A percentile compares a stretch with the other conserved stretches of the same genome.
Evolutionary conservation across 2,888 invertebrate genomes (phyloP).

Genomic region (Dyspetes luteomarginatus): DNA sequence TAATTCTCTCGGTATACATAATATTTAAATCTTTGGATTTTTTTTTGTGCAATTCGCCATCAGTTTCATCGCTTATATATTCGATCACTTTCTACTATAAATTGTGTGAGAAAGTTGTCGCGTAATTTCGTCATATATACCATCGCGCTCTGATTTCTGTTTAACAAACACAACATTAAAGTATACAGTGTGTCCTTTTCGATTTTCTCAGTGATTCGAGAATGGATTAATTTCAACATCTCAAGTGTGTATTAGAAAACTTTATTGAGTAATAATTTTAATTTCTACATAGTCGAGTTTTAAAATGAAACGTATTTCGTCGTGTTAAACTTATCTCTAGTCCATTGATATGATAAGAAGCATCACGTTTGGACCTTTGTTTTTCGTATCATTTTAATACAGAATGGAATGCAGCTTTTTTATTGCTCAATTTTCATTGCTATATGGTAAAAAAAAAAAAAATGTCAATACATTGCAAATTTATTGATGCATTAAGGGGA

Average conservation of each 20-base stretch:
- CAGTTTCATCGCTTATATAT: background rate
- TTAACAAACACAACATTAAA: slow-evolving; percentile 38
- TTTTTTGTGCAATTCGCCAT: background rate
- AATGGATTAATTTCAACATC: background rate
- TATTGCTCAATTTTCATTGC: background rate
- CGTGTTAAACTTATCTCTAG: slow-evolving; percentile 27
- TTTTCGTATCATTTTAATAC: slow-evolving; percentile 3
- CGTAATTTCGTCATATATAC: slow-evolving; percentile 13
- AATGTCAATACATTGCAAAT: background rate
- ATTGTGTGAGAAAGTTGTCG: background rate
- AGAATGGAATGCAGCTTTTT: background rate
- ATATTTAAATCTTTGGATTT: background rate
- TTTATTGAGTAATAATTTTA: background rate
- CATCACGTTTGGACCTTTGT: slow-evolving; percentile 50
- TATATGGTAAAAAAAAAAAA: background rate
- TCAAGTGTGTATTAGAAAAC: background rate
- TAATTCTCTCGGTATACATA: background rate
- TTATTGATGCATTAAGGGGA: background rate
- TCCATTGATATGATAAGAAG: slow-evolving; percentile 39
- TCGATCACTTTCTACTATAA: background rate
- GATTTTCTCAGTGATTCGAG: slow-evolving; percentile 4
- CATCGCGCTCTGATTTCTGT: slow-evolving; percentile 29
- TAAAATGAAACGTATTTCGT: background rate
- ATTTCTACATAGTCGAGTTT: background rate
- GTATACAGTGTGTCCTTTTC: slow-evolving; percentile 14